Conservation (phyloP, 2,888 invertebrate genomes). For the Drosophila parthenogenetica region DNA sequence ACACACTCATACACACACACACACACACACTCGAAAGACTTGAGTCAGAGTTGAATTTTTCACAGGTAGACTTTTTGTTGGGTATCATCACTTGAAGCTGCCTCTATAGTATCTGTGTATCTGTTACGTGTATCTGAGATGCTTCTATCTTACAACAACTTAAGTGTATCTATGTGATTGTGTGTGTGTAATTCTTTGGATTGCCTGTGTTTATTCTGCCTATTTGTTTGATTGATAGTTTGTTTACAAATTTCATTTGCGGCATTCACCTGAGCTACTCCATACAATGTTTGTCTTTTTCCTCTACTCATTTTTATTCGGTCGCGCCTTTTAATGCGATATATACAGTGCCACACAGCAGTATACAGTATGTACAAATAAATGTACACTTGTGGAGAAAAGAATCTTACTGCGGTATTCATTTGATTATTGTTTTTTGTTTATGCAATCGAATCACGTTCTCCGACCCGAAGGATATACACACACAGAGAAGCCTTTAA, state of each 20-base stretch:
- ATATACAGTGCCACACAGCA: constrained; percentile 2
- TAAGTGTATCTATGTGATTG: neutral
- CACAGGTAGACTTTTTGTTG: constrained; percentile 57
- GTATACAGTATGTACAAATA: constrained; percentile 7
- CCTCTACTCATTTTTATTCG: constrained; percentile 27
- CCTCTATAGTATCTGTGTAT: constrained; percentile 35
- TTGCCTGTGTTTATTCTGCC: constrained; percentile 50
- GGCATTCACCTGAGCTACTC: constrained; percentile 50
- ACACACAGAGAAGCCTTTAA: constrained; percentile 16
- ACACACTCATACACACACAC: constrained; percentile 22
- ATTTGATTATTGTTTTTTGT: constrained; percentile 64
- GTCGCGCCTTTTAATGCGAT: constrained; percentile 52
- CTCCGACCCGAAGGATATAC: constrained; percentile 51
- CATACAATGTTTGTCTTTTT: constrained; percentile 20
- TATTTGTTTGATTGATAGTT: constrained; percentile 76
- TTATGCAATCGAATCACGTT: constrained; percentile 71
- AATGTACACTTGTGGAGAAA: constrained; percentile 16
- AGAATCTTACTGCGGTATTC: constrained; percentile 48
- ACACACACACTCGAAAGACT: constrained; percentile 14
- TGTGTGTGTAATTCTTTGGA: constrained; percentile 19
- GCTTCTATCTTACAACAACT: constrained; percentile 33
- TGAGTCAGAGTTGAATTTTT: constrained; percentile 15
- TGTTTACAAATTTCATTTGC: constrained; percentile 76
- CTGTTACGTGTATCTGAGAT: constrained; percentile 40
- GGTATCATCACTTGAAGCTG: constrained; percentile 55